Conservation (phyloP, 2,888 invertebrate species). For the Blastobasis lacticolella region DNA sequence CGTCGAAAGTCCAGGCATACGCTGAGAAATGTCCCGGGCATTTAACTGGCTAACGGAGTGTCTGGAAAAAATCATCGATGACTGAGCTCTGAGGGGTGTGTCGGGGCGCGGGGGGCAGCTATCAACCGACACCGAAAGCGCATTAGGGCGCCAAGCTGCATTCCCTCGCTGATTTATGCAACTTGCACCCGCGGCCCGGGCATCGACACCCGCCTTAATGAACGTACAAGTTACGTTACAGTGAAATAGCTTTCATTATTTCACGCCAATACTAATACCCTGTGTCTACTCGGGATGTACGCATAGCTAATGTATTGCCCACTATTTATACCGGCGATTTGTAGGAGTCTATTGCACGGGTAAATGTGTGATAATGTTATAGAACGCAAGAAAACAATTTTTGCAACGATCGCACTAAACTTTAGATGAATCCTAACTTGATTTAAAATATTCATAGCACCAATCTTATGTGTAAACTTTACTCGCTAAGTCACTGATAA, state of each 20-base stretch:
- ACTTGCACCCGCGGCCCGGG: constrained; percentile 51
- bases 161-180: constrained; percentile 69
- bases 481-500: too few relatives aligned
- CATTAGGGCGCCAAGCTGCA: constrained; percentile 64
- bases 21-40: constrained; percentile 4
- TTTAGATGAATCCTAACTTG: too few relatives aligned
- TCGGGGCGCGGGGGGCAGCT: constrained; percentile 27
- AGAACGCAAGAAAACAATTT: too few relatives aligned
- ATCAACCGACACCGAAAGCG: constrained; percentile 68
- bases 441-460: too few relatives aligned
- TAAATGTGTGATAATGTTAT: too few relatives aligned
- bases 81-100: constrained; percentile 24
- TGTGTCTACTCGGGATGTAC: constrained; percentile 31
- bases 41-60: constrained; percentile 1
- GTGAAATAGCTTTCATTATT: constrained; percentile 62
- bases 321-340: too few relatives aligned
- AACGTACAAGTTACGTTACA: constrained; percentile 63
- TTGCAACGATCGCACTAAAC: too few relatives aligned
- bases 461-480: too few relatives aligned
- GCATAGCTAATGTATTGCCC: too few relatives aligned
- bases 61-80: constrained; percentile 13
- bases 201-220: constrained; percentile 64
- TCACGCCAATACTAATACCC: constrained; percentile 59
- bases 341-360: too few relatives aligned
- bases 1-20: background rate